Evolutionary conservation across 2,888 invertebrate species (phyloP), one percentile per base, ranked within the genome.

Genomic region (Callinectes sapidus): DNA sequence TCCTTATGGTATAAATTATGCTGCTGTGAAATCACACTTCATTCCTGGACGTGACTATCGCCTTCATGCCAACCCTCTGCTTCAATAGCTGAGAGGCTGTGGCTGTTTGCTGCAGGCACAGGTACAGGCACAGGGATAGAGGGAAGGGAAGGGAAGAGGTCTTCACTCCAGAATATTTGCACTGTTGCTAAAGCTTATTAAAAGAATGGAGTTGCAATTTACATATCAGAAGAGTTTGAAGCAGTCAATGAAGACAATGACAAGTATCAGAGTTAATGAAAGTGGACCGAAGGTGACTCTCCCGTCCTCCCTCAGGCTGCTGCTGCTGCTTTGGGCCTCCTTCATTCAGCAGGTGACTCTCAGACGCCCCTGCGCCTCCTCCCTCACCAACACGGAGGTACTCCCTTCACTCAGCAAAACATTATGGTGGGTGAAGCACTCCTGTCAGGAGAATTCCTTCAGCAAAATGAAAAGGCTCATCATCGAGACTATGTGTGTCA

Each of bases 231-330:
- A 66, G 42, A 89, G 35, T 77, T 81, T 90, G 85, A 90, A 90
- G 81, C 81, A 90, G 54, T 54, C 77, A 88, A 88, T 89, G 28
- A 89, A 89, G 92, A 85, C 55, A 77, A 85, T 86, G 92, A 89
- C 61, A 66, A 88, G 87, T 92, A 42, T 92, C 85, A 92, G 71
- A 87, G 35, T 87, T 90, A 90, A 87, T 90, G 89, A 91, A 91
- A 89, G 66, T 81, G 89, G 88, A 87, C 90, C 92, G 81, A 85
- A 85, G 92, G 92, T 92, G 92, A 92, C 92, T 92, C 92, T 92
- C 90, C 92, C 92, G 89, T 93, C 92, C 92, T 91, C 90, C 92
- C 90, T 91, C 92, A 93, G 92, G 92, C 92, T 93, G 92, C 92
- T 23, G 92, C 85, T 39, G 92, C 92, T 89, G 92, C 92, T 77